Base-by-base conservation (phyloP, 2,113 vertebrate species). In the Coracopsis vasa region DNA sequence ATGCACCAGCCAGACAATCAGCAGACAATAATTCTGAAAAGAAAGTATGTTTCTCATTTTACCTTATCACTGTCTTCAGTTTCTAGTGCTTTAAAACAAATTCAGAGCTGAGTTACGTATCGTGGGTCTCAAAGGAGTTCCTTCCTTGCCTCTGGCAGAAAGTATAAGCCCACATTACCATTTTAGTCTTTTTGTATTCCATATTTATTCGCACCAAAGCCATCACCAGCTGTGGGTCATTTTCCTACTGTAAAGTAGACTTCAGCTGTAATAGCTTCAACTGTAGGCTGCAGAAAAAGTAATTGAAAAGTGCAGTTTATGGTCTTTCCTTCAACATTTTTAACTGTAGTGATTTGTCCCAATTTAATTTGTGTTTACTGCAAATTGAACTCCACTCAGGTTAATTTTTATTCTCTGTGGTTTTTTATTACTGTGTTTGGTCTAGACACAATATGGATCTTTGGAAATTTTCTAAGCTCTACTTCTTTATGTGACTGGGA, bases 321-420 rank as follows among this genome's bases (percentile, higher is more conserved):
- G 66, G 48, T 93, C 28, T 69, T 95, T 61, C 88, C 56, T 92
- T 78, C 83, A 53, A 72, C 95, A 94, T 71, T 90, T 91, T 93
- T 93, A 96, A 94, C 35, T 90, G 47, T 60, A 83, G 29, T 94
- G 93, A 96, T 97, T 97, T 96, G 60, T 96, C 88, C 92, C 75
- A 89, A 93, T 96, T 94, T 91, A 97, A 88, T 95, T 67, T 66
- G 79, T 93, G 91, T 94, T 94, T 97, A 80, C 81, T 90, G 64
- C 50, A 95, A 92, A 95, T 86, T 95, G 93, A 92, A 93, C 58
- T 97, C 93, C 56, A 92, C n/a, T 86, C 82, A 54, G 48, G 88
- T 91, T 98, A 94, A 93, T 95, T 97, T 94, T 97, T 80, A 91
- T 93, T 96, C 80, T 93, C 90, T 74, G 33, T 44, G 80, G 12